Base-by-base conservation (phyloP, 2,113 vertebrate genomes). In the Pseudois nayaur region DNA sequence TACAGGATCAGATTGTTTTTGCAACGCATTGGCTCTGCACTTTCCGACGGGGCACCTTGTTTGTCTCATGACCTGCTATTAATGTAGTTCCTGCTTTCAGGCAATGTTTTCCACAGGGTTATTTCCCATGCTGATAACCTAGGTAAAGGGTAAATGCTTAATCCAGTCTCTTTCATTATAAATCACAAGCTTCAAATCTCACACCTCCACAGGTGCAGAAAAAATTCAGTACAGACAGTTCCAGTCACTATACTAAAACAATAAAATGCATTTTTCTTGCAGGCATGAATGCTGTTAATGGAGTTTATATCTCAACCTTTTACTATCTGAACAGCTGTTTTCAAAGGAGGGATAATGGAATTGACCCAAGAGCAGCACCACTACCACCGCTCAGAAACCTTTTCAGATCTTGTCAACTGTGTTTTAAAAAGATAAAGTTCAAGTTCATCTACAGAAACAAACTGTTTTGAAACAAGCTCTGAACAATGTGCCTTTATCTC, bases 141-240 rank as follows among this genome's bases (percentile, higher is more conserved):
- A 71, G 45, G 25, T 43, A 81, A 95, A 78, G 10, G 40, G 59
- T 86, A 40, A 95, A 91, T 87, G 62, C 31, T 96, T 95, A 95
- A 97, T 84, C 52, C 55, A 87, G 76, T 94, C 95, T 90, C 86
- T 43, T 83, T 78, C 90, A 88, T 94, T 96, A 97, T 78, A 94
- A 98, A 67, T 21, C 40, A 91, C 79, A 85, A 71, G 54, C 43
- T 95, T 59, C 96, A 93, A 95, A 89, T 86, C n/a, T 96, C 83
- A 82, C 55, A 36, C 40, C 95, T 94, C 17, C 45, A 59, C 86
- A 76, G 21, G 74, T 15, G 31, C 13, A 87, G 89, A 74, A 91
- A 97, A 86, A 86, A 27, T 3, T 62, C 79, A 11, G 4, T 4
- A 23, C 29, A 59, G 60, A 57, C 13, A 40, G 62, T 48, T 85